Evolutionary conservation across 2,888 invertebrate species (phyloP), one percentile per base, ranked within the genome.

Genomic region (Thyatira batis): DNA sequence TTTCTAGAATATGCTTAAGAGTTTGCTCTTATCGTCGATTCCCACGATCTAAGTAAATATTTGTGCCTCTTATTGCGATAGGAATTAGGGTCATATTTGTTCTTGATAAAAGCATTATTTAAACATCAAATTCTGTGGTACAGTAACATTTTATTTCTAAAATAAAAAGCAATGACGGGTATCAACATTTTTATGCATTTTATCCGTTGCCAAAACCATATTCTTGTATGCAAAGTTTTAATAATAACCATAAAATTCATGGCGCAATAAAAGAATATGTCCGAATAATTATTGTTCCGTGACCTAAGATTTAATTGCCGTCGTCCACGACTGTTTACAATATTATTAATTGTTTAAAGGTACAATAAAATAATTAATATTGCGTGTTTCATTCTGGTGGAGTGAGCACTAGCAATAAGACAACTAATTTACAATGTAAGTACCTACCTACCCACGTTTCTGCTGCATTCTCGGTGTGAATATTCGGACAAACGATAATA

Each of bases 31-130:
- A 48, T 48, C 48, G n/a, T 3, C 10, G 11, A 11, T 48, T 48
- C 48, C 27, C 48, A 48, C 48, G 48, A 9, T 46, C n/a, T 46
- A 13, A 25, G 5, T 13, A 6, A 23, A 13, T 8, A 2, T 13
- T 8, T 25, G 48, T 20, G 27, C 27, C 27, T 46, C 13, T 17
- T 13, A 13, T 20, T 27, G 11, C 20, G 48, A 48, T 48, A 48
- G 20, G 27, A 27, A 48, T 48, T 48, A 48, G 27, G 48, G 48
- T 48, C 8, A 48, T 48, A 20, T 48, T 48, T 48, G 20, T 48
- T 45, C 23, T 6, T n/a, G 13, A 48, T 27, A 27, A 46, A 25
- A 46, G 11, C 17, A 10, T 4, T 13, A 3, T 28, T 9, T 2
- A 5, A 27, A 27, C 8, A 27, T 30, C 2, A 30, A 30, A 30